phyloP scores from a whole-genome alignment of 2,113 vertebrate genomes.

The Seriola dumerili region DNA sequence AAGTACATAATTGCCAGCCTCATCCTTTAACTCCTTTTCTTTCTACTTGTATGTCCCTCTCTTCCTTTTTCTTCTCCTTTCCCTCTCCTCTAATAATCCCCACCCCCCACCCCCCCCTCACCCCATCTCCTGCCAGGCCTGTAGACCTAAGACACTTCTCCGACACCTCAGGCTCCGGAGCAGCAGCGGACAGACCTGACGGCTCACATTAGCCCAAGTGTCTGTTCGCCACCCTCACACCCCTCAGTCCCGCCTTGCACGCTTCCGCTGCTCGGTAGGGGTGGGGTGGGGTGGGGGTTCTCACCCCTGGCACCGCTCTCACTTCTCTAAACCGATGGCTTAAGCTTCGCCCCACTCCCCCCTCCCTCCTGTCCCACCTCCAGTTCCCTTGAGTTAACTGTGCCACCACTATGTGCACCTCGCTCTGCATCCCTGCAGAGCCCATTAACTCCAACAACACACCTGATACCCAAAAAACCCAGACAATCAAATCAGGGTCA shows the following conservation, averaged over 20 bases:
- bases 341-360: conserved; percentile 14
- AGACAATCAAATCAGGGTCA: conserved; percentile 18
- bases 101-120: neutral
- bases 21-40: neutral
- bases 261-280: conserved; percentile 75
- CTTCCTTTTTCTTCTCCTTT: neutral
- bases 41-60: neutral
- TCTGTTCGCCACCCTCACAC: conserved; percentile 77
- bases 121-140: conserved; percentile 31
- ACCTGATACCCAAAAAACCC: conserved; percentile 37
- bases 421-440: conserved; percentile 49
- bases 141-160: conserved; percentile 76
- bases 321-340: conserved; percentile 44
- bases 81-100: neutral
- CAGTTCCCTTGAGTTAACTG: conserved; percentile 43
- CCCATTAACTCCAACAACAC: conserved; percentile 51
- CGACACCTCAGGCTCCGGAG: conserved; percentile 73
- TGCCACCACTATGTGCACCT: conserved; percentile 44
- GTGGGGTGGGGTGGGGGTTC: conserved; percentile 41
- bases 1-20: neutral
- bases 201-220: conserved; percentile 80
- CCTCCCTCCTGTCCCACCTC: conserved; percentile 20
- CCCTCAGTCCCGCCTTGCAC: conserved; percentile 52
- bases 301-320: conserved; percentile 64
- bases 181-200: conserved; percentile 77